Evolutionary conservation across 2,113 vertebrate species (phyloP).

Genomic region (Daubentonia madagascariensis): DNA sequence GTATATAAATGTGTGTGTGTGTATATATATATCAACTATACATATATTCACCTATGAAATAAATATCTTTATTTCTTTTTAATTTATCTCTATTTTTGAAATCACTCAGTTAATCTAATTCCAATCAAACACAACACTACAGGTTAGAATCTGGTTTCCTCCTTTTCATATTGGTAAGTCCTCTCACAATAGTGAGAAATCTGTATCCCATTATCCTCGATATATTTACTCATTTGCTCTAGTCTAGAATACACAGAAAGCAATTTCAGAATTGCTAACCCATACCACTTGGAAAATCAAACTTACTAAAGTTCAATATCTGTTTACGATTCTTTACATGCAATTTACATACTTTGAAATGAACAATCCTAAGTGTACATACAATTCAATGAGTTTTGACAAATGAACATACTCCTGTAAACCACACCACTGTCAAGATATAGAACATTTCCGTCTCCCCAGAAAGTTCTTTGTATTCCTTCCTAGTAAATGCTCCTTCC

Average conservation of each 20-base stretch:
- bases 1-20: not conserved
- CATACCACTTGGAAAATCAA: not conserved
- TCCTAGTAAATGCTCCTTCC: rapidly evolving
- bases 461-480: not conserved
- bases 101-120: not conserved
- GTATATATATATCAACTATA: too few species aligned
- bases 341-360: not conserved
- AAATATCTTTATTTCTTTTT: not conserved
- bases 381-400: not conserved
- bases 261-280: not conserved
- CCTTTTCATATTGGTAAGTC: not conserved
- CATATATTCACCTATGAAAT: not conserved
- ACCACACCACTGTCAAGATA: not conserved
- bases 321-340: not conserved
- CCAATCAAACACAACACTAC: not conserved
- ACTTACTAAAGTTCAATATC: not conserved
- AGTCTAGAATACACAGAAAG: not conserved
- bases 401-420: not conserved
- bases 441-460: not conserved
- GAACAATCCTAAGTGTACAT: not conserved
- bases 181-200: not conserved
- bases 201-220: not conserved
- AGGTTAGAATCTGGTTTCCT: not conserved
- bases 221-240: not conserved
- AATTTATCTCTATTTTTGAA: not conserved